Percentiles rank a stretch among this genome's conserved stretches.
Evolutionary conservation across 1,140 invertebrate genomes (phyloP).

Genomic region (Tenebrio molitor): DNA sequence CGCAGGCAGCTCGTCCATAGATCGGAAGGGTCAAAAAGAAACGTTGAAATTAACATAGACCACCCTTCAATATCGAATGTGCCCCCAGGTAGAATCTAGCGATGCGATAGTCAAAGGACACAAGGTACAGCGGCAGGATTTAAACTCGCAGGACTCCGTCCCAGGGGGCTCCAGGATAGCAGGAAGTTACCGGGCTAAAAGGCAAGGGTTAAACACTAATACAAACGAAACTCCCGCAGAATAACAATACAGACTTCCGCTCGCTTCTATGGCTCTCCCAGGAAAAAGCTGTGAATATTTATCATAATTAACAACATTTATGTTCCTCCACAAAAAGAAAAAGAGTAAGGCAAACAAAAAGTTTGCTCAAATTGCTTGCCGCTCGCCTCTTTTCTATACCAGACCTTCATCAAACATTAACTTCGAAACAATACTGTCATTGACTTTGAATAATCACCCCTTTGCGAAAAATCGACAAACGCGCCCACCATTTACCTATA

Average conservation of each 20-base stretch:
- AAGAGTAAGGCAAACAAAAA: slow-evolving; percentile 64
- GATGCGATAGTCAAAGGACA: slow-evolving; percentile 60
- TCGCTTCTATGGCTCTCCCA: slow-evolving; percentile 65
- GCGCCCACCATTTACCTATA: not conserved
- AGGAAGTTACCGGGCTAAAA: slow-evolving; percentile 64
- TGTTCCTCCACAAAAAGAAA: slow-evolving; percentile 63
- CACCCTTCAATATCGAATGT: slow-evolving; percentile 44
- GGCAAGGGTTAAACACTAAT: slow-evolving; percentile 67
- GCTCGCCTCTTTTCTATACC: slow-evolving; percentile 41
- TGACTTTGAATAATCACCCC: slow-evolving; percentile 44
- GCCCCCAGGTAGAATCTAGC: slow-evolving; percentile 48
- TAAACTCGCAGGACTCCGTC: slow-evolving; percentile 61
- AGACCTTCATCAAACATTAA: slow-evolving; percentile 46
- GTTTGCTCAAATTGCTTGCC: slow-evolving; percentile 62
- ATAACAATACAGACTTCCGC: slow-evolving; percentile 66
- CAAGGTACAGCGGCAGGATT: slow-evolving; percentile 58
- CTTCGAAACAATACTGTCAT: slow-evolving; percentile 44
- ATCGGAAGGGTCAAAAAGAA: slow-evolving; percentile 46
- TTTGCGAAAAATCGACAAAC: not conserved
- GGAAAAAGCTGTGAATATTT: slow-evolving; percentile 68
- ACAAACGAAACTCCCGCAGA: slow-evolving; percentile 63
- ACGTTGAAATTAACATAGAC: slow-evolving; percentile 44
- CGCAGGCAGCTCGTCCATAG: slow-evolving; percentile 28
- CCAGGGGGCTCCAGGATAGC: slow-evolving; percentile 63
- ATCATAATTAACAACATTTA: slow-evolving; percentile 69